Conservation (phyloP, 2,888 invertebrate species). For the Volucella inanis region DNA sequence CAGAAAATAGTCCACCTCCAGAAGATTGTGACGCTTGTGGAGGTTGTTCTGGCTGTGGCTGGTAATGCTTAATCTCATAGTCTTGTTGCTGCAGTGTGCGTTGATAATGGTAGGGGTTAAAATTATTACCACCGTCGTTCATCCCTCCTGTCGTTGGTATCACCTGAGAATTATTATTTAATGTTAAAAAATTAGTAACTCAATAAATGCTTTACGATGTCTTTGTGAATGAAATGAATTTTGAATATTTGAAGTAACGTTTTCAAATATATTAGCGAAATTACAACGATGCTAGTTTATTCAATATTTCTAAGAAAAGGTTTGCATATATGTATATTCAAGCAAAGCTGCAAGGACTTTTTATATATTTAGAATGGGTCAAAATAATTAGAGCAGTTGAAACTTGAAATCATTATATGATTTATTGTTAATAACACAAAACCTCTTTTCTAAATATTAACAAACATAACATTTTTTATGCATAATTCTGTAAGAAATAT, state of each 20-base stretch:
- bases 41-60: conserved; percentile 79
- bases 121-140: conserved; percentile 84
- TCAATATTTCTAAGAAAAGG: conserved; percentile 39
- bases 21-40: conserved; percentile 81
- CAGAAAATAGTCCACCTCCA: conserved; percentile 82
- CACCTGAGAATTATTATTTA: conserved; percentile 82
- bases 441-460: conserved; percentile 15
- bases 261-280: conserved; percentile 48
- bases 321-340: conserved; percentile 38
- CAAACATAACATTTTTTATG: too few species aligned
- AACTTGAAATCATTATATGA: conserved; percentile 39
- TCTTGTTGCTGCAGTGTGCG: conserved; percentile 79
- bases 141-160: conserved; percentile 85
- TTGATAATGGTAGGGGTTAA: conserved; percentile 79
- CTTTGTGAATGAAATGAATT: conserved; percentile 51
- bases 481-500: conserved; percentile 29
- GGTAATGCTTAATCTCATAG: conserved; percentile 67
- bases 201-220: neutral
- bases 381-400: conserved; percentile 36
- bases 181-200: conserved; percentile 4
- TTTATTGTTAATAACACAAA: conserved; percentile 35
- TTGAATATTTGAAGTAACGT: conserved; percentile 27
- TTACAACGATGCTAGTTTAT: conserved; percentile 40
- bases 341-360: conserved; percentile 52
- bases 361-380: conserved; percentile 33